Conservation (phyloP, 2,888 invertebrate species). For the Tanypteryx hageni region DNA sequence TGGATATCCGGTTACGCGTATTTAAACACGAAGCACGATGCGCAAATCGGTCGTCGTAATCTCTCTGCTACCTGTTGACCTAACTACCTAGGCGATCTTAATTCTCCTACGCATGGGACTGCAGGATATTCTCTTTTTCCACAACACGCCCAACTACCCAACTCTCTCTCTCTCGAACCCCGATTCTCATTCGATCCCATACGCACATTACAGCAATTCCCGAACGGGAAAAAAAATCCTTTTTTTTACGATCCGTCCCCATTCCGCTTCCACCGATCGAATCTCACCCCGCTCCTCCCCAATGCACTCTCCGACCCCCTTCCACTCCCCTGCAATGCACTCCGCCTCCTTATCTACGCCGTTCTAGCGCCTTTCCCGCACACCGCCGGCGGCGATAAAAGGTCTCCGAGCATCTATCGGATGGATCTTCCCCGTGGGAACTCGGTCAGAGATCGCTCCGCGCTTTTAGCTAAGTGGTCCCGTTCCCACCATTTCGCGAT, state of each 20-base stretch:
- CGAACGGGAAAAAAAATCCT: too few relatives aligned
- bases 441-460: slow-evolving; percentile 43
- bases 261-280: neutral
- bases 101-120: neutral
- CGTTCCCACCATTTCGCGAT: slow-evolving; percentile 34
- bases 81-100: neutral
- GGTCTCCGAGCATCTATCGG: neutral
- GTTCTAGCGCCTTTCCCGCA: too few relatives aligned
- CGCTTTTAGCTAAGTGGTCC: slow-evolving; percentile 46
- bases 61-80: slow-evolving; percentile 12
- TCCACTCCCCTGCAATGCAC: too few relatives aligned
- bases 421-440: slow-evolving; percentile 44
- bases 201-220: too few relatives aligned
- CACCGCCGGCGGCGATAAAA: neutral
- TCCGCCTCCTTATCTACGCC: too few relatives aligned
- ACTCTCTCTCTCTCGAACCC: neutral
- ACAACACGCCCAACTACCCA: neutral
- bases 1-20: slow-evolving; percentile 40
- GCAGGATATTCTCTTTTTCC: neutral
- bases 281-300: neutral
- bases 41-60: slow-evolving; percentile 41
- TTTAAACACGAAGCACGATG: slow-evolving; percentile 39
- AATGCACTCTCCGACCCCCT: too few relatives aligned
- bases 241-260: neutral
- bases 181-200: too few relatives aligned